These are phyloP conservation scores for Neoitamus cyanurus DNA, from an alignment of 2,888 invertebrate genomes.

Conservation along the genomic window DNA sequence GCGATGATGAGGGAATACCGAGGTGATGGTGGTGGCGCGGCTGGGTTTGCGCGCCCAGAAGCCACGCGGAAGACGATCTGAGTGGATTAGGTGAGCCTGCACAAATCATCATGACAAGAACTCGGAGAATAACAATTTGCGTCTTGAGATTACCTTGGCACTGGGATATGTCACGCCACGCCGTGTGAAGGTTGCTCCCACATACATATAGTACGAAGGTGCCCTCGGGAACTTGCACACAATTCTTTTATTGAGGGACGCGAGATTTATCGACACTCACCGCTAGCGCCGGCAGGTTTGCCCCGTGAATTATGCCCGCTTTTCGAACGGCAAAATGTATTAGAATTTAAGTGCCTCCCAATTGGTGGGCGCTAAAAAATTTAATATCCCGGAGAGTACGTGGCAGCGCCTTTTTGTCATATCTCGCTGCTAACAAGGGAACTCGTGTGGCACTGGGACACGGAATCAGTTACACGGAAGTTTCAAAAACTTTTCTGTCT, in stretches of 20 bases:
- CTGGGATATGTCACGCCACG: neutral
- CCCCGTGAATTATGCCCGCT: neutral
- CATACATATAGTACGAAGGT: no score
- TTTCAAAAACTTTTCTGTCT: neutral
- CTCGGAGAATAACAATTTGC: slow-evolving; percentile 37
- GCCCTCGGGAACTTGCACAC: neutral
- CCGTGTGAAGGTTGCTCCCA: no score
- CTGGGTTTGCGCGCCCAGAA: slow-evolving; percentile 19
- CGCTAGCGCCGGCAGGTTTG: neutral
- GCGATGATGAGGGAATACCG: neutral
- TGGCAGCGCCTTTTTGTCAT: neutral
- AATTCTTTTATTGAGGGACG: slow-evolving; percentile 15
- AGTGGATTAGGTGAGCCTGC: slow-evolving; percentile 44
- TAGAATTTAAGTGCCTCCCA: neutral
- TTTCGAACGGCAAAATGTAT: neutral
- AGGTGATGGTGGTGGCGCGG: neutral
- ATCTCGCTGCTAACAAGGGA: neutral
- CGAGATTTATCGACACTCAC: slow-evolving; percentile 15
- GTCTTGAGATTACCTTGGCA: slow-evolving; percentile 31
- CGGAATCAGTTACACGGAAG: neutral
- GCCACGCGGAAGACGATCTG: slow-evolving; percentile 20
- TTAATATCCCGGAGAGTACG: neutral
- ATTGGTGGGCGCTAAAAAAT: neutral
- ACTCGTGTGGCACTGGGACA: neutral
- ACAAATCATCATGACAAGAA: slow-evolving; percentile 40